These are phyloP conservation scores for Chirona hameri DNA, from an alignment of 2,888 invertebrate genomes.

Conservation along the genomic window DNA sequence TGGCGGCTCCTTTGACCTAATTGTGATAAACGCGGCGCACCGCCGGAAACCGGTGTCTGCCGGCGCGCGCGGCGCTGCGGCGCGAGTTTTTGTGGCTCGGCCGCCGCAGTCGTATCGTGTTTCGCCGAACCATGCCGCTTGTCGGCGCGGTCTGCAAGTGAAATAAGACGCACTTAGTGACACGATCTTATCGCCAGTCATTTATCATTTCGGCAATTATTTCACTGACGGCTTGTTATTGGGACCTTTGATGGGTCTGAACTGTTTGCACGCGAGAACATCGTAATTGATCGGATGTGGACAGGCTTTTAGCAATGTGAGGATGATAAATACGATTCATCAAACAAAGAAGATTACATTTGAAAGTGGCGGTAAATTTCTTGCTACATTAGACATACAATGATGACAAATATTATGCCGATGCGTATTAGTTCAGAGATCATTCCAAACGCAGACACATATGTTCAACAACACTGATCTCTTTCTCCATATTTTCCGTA, in stretches of 20 bases:
- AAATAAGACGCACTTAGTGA: slow-evolving; percentile 1
- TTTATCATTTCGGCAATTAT: neutral
- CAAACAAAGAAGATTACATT: too few relatives aligned
- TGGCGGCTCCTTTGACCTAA: neutral
- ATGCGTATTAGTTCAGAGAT: too few relatives aligned
- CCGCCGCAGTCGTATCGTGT: neutral
- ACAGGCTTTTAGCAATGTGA: too few relatives aligned
- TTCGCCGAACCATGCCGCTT: neutral
- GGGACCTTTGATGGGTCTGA: neutral
- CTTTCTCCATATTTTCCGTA: too few relatives aligned
- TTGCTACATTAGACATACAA: too few relatives aligned
- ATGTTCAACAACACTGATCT: too few relatives aligned
- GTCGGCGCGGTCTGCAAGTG: neutral
- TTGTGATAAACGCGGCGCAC: neutral
- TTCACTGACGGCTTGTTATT: neutral
- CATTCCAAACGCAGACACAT: too few relatives aligned
- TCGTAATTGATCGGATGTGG: too few relatives aligned
- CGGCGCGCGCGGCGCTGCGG: too few relatives aligned
- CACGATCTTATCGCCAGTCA: neutral
- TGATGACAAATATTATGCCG: too few relatives aligned
- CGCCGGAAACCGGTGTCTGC: neutral
- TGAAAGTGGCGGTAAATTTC: too few relatives aligned
- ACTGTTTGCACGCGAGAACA: neutral
- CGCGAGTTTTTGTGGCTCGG: neutral
- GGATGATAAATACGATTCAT: too few relatives aligned